Conservation (phyloP, 1,140 invertebrate species). For the Ctenoplectra terminalis region DNA sequence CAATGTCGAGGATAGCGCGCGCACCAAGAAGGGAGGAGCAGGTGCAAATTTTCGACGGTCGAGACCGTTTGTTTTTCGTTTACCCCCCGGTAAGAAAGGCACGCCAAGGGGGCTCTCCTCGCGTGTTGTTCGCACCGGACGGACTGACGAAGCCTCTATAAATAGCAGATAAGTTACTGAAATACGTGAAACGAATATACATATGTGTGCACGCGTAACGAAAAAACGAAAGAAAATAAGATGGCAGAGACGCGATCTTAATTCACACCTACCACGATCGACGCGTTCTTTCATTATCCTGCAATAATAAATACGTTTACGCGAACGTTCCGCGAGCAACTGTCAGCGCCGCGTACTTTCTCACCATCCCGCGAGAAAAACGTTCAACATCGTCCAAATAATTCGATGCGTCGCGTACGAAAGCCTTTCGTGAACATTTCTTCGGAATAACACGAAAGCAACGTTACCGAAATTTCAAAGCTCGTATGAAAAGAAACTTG, state of each 20-base stretch:
- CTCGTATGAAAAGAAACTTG: not conserved
- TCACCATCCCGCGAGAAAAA: not conserved
- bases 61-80: constrained; percentile 38
- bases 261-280: not conserved
- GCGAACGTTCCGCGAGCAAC: not conserved
- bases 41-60: constrained; percentile 39
- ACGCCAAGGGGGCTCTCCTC: constrained; percentile 22
- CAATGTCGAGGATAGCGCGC: too few species aligned
- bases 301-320: not conserved
- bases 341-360: not conserved
- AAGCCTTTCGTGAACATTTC: not conserved
- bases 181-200: constrained; percentile 64
- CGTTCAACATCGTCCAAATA: not conserved
- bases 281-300: constrained; percentile 3
- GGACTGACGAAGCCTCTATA: constrained; percentile 73
- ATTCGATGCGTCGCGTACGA: not conserved
- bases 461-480: not conserved
- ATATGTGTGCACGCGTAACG: not conserved
- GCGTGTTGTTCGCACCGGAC: constrained; percentile 33
- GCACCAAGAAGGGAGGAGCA: not conserved
- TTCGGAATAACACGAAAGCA: not conserved
- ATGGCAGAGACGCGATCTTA: constrained; percentile 8
- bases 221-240: not conserved
- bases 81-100: constrained; percentile 7
- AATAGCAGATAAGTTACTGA: constrained; percentile 68